Evolutionary conservation across 2,797 vertebrate genomes (phyloP).

Genomic region (Sebastes wilsoni): DNA sequence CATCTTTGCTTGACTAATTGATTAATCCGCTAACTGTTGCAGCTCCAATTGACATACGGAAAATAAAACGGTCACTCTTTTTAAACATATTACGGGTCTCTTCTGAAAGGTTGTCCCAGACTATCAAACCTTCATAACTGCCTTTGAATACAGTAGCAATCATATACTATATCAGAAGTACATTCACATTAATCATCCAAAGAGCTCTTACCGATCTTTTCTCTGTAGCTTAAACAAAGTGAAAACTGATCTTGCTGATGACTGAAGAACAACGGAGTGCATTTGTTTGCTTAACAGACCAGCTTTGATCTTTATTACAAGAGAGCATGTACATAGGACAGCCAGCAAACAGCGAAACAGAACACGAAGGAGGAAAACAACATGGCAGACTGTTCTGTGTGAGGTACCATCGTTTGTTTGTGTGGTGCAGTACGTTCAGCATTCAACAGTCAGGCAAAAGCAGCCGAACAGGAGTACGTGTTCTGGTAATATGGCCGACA

Average conservation of each 20-base stretch:
- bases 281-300: constrained; percentile 12
- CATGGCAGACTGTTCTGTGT: not conserved
- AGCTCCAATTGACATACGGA: no score
- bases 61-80: no score
- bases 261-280: not conserved
- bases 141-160: no score
- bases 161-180: no score
- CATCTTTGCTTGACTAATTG: no score
- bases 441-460: constrained; percentile 81
- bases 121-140: no score
- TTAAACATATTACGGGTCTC: no score
- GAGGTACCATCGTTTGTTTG: not conserved
- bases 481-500: constrained; percentile 83
- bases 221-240: not conserved
- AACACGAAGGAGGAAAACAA: constrained; percentile 3
- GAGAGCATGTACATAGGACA: constrained; percentile 19
- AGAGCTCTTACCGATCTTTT: not conserved
- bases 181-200: no score
- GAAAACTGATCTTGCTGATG: not conserved
- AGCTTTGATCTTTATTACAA: constrained; percentile 39
- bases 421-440: not conserved
- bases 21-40: no score
- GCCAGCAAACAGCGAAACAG: constrained; percentile 17
- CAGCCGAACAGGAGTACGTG: constrained; percentile 89
- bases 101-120: no score